These are phyloP conservation scores for Periparus ater DNA, from an alignment of 2,797 vertebrate species.

Conservation along the genomic window DNA sequence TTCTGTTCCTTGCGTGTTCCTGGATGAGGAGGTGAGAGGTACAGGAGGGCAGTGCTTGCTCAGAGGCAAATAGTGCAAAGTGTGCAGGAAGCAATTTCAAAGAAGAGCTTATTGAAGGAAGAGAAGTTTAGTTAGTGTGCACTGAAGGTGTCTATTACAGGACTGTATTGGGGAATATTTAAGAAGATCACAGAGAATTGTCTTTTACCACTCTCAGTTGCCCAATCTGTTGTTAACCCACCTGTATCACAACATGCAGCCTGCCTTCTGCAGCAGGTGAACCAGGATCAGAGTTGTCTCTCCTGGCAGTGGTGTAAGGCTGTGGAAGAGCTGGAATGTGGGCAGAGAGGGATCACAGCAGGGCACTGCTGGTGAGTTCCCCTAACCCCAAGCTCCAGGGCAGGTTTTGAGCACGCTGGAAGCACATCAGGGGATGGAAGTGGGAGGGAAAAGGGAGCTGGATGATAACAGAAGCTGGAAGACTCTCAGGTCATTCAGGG, in stretches of 20 bases:
- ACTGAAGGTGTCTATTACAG: neutral
- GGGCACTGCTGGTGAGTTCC: neutral
- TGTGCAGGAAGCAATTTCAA: neutral
- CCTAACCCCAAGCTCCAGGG: neutral
- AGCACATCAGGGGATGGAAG: rapidly evolving
- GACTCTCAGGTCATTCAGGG: neutral
- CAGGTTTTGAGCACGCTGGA: neutral
- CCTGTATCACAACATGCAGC: neutral
- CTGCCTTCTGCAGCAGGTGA: neutral
- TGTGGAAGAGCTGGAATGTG: neutral
- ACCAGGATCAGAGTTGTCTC: neutral
- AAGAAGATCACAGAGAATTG: neutral
- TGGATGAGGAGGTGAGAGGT: neutral
- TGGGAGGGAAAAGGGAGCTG: neutral
- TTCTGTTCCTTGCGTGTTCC: neutral
- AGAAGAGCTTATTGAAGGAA: neutral
- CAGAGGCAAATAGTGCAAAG: neutral
- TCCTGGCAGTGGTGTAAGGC: neutral
- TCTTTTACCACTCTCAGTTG: neutral
- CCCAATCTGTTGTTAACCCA: neutral
- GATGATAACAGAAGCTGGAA: neutral
- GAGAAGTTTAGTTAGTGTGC: neutral
- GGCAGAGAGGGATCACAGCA: neutral
- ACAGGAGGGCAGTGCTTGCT: neutral
- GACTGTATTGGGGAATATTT: neutral